These are phyloP conservation scores for Homarus gammarus DNA, from an alignment of 2,888 invertebrate genomes.

Conservation along the genomic window DNA sequence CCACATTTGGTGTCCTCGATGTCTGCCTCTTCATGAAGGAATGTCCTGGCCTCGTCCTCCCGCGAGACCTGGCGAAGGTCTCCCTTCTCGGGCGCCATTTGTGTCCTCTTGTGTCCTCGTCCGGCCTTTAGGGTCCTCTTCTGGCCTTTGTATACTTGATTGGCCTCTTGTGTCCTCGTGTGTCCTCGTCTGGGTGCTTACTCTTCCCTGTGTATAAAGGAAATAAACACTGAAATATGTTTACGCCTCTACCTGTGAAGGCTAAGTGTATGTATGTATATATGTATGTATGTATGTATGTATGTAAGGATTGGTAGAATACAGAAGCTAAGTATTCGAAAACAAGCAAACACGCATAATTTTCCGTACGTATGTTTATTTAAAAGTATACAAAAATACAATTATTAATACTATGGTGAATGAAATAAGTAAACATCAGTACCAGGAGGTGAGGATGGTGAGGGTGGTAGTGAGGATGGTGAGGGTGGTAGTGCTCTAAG, in stretches of 20 bases:
- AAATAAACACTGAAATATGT: constrained; percentile 13
- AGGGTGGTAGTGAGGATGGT: no score
- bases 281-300: constrained; percentile 28
- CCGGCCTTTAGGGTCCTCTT: neutral
- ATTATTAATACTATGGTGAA: no score
- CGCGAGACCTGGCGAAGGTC: neutral
- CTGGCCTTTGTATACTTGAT: no score
- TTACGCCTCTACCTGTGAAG: neutral
- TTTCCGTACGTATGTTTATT: constrained; percentile 31
- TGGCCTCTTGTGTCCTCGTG: no score
- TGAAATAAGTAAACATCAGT: no score
- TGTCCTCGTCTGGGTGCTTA: neutral
- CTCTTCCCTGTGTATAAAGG: neutral
- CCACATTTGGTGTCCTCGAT: constrained; percentile 59
- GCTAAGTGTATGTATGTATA: no score
- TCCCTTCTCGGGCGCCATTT: neutral
- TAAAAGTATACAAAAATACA: constrained; percentile 27
- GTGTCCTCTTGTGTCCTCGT: neutral
- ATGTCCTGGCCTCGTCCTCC: neutral
- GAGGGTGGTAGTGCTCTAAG: no score
- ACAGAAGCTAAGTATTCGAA: neutral
- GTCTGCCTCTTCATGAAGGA: constrained; percentile 21
- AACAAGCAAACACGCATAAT: neutral
- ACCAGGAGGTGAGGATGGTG: no score
- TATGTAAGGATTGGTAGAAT: neutral